phyloP scores from a whole-genome alignment of 2,113 vertebrate genomes.

The Alligator sinensis region DNA sequence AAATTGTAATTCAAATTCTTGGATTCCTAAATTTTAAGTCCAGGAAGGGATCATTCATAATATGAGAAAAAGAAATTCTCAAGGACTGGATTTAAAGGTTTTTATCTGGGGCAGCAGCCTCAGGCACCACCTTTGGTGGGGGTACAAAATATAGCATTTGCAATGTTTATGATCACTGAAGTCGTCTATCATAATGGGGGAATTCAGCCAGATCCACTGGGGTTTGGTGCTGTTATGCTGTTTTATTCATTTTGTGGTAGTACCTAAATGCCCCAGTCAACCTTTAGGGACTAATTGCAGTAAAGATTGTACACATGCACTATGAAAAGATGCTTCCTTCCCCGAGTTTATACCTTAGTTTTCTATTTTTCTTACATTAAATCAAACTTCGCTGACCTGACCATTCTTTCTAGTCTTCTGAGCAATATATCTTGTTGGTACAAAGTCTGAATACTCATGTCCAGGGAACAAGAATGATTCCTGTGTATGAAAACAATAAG shows the following conservation, averaged over 20 bases:
- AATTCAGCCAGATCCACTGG: not conserved
- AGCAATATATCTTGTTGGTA: constrained; percentile 22
- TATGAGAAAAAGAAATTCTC: not conserved
- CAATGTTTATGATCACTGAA: not conserved
- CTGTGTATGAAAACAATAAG: constrained; percentile 2
- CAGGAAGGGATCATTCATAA: not conserved
- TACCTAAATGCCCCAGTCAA: not conserved
- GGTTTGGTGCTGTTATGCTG: not conserved
- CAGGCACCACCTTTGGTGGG: no score
- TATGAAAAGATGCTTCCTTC: not conserved
- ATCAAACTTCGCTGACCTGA: constrained; percentile 29
- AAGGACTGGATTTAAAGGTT: no score
- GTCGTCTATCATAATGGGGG: not conserved
- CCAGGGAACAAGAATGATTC: not conserved
- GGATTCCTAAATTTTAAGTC: not conserved
- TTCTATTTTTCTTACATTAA: not conserved
- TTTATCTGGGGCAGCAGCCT: no score
- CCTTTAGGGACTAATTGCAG: not conserved
- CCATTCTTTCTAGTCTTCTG: constrained; percentile 34
- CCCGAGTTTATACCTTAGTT: not conserved
- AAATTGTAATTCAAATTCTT: not conserved
- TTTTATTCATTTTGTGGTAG: not conserved
- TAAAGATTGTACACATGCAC: not conserved
- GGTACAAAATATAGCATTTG: not conserved
- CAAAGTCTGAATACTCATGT: constrained; percentile 48